Base-by-base conservation (phyloP, 37 sponge, comb jelly and placozoan genomes). In the Hexactinellida sp. region DNA sequence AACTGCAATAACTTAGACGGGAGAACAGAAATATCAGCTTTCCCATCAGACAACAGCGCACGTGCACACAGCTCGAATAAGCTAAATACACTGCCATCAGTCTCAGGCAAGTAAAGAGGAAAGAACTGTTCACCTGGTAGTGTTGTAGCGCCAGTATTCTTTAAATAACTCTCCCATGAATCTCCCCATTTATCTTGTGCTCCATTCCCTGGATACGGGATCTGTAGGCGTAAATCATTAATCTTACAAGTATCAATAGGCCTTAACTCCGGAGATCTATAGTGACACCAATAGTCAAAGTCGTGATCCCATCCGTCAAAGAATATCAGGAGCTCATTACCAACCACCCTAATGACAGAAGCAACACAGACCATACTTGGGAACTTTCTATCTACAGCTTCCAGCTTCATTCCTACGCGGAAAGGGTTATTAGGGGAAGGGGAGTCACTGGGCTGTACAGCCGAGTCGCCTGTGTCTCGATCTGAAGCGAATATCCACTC, bases 261-360 rank as follows among this genome's bases (percentile, higher is more conserved):
- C 16, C 54, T 39, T 3, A 85, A 9, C 32, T 85, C 86, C 9
- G 86, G 86, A 51, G 82, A 82, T 36, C 10, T 41, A 54, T 16
- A 85, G 52, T 24, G 86, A 41, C 86, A 85, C 86, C 86, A 85
- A 41, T 85, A 85, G 52, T 85, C 28, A 54, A 7, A 85, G 16
- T 63, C 24, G 16, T 85, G 82, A 5, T 7, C 3, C 86, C 86
- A 85, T 38, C 86, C 86, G 16, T 85, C 86, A 83, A 85, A 85
- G 86, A 10, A 85, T 37, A 85, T 54, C 34, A 39, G 86, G 10
- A 85, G 16, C n/a, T 54, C 37, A 41, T 85, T 83, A 36, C 32
- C 47, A 25, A 24, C 16, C 5, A 85, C 86, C 10, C 52, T 54
- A 3, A 47, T 9, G n/a, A 85, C 36, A 19, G 86, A 51, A 85